Conservation (phyloP, 2,113 vertebrate genomes). For the Phrynosoma blainvillii region DNA sequence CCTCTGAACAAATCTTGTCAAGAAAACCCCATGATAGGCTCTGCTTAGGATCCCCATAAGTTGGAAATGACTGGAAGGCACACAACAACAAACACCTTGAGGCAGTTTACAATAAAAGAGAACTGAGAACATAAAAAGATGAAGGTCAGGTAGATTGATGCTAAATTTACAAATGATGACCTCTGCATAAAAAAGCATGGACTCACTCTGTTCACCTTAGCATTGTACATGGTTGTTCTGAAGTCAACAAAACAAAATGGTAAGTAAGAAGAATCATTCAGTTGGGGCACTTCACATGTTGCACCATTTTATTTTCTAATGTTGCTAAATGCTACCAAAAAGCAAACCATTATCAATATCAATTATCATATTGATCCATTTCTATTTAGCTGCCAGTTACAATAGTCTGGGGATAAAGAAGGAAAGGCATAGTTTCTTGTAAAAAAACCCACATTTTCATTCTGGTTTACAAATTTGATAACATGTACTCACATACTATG, state of each 20-base stretch:
- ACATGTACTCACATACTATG: too few relatives aligned
- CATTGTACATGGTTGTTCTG: background rate
- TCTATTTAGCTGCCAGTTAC: slow-evolving; percentile 58
- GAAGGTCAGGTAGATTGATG: slow-evolving; percentile 7
- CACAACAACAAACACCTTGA: background rate
- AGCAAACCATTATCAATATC: slow-evolving; percentile 40
- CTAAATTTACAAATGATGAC: slow-evolving; percentile 29
- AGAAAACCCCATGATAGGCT: too few relatives aligned
- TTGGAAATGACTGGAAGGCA: too few relatives aligned
- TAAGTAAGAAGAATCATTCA: slow-evolving; percentile 17
- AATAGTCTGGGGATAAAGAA: slow-evolving; percentile 59
- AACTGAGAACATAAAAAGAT: background rate
- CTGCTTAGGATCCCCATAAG: too few relatives aligned
- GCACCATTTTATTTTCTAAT: slow-evolving; percentile 63
- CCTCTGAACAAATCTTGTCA: too few relatives aligned
- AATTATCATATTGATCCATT: slow-evolving; percentile 30
- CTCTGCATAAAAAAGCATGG: background rate
- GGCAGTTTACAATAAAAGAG: background rate
- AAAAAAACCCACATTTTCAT: slow-evolving; percentile 64
- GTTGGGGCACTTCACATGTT: slow-evolving; percentile 49
- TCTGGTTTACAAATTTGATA: slow-evolving; percentile 64
- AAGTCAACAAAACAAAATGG: background rate
- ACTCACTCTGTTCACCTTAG: background rate
- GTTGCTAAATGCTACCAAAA: slow-evolving; percentile 58
- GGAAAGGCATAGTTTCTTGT: too few relatives aligned